These are phyloP conservation scores for Alosa sapidissima DNA, from an alignment of 2,797 vertebrate species.

Conservation along the genomic window DNA sequence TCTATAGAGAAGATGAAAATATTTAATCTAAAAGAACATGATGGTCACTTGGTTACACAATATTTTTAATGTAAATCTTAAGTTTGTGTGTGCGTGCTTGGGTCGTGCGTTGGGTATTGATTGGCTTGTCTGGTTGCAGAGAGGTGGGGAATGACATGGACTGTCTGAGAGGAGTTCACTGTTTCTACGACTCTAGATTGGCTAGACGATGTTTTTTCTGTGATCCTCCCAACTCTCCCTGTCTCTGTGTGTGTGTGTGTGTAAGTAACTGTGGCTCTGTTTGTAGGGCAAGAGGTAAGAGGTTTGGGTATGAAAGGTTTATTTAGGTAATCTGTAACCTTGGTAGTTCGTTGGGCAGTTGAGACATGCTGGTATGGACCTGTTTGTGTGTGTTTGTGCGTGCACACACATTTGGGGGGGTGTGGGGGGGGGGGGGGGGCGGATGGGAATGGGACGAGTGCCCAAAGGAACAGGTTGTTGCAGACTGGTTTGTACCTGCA, in stretches of 20 bases:
- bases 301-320: slow-evolving; percentile 9
- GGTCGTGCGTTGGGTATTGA: neutral
- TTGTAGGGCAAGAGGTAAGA: neutral
- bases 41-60: neutral
- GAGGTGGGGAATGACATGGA: neutral
- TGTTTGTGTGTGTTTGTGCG: neutral
- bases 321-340: neutral
- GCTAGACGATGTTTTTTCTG: neutral
- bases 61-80: too few relatives aligned
- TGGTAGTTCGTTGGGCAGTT: neutral
- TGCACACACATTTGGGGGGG: too few relatives aligned
- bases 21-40: neutral
- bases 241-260: neutral
- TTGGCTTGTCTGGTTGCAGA: slow-evolving; percentile 7
- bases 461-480: neutral
- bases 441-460: neutral
- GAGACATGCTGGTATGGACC: neutral
- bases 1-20: neutral
- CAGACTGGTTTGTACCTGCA: neutral
- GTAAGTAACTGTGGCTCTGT: neutral
- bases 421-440: too few relatives aligned
- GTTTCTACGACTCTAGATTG: neutral
- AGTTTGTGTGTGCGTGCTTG: neutral
- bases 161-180: slow-evolving; percentile 5
- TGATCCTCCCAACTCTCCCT: neutral